These are phyloP conservation scores for Isotomurus palustris DNA, from an alignment of 2,888 invertebrate species.

Conservation along the genomic window DNA sequence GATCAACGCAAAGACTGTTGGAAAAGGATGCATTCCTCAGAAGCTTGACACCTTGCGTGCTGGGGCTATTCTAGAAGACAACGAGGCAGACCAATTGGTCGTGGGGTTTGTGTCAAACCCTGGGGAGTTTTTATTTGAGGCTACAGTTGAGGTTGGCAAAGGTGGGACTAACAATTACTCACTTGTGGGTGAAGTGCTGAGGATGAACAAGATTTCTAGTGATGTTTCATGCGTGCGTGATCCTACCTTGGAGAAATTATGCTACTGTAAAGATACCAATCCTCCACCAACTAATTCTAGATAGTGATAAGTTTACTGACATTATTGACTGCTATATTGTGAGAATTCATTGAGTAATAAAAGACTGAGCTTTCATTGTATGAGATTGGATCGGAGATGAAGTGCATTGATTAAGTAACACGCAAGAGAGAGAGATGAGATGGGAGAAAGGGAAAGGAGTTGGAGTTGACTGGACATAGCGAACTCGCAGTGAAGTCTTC, in stretches of 20 bases:
- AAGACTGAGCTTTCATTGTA: too few relatives aligned
- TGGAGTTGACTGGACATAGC: too few relatives aligned
- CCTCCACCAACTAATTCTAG: too few relatives aligned
- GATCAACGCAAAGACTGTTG: conserved; percentile 26
- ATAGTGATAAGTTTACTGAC: too few relatives aligned
- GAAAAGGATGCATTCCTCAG: conserved; percentile 25
- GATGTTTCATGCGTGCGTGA: conserved; percentile 31
- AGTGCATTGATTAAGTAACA: too few relatives aligned
- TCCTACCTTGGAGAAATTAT: conserved; percentile 25
- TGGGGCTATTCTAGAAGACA: conserved; percentile 21
- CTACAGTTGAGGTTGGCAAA: conserved; percentile 19
- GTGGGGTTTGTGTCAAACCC: conserved; percentile 35
- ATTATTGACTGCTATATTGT: too few relatives aligned
- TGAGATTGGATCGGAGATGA: too few relatives aligned
- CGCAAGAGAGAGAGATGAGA: too few relatives aligned
- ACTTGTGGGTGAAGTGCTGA: conserved; percentile 25
- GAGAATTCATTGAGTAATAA: too few relatives aligned
- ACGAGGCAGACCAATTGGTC: conserved; percentile 18
- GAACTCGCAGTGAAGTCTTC: too few relatives aligned
- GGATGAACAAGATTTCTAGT: conserved; percentile 40
- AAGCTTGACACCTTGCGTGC: conserved; percentile 22
- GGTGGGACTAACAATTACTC: neutral
- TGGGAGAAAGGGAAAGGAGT: too few relatives aligned
- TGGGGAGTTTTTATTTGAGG: conserved; percentile 40
- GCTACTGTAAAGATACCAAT: too few relatives aligned